Evolutionary conservation across 2,888 invertebrate species (phyloP).

Genomic region (Hypselothyrea guttata): DNA sequence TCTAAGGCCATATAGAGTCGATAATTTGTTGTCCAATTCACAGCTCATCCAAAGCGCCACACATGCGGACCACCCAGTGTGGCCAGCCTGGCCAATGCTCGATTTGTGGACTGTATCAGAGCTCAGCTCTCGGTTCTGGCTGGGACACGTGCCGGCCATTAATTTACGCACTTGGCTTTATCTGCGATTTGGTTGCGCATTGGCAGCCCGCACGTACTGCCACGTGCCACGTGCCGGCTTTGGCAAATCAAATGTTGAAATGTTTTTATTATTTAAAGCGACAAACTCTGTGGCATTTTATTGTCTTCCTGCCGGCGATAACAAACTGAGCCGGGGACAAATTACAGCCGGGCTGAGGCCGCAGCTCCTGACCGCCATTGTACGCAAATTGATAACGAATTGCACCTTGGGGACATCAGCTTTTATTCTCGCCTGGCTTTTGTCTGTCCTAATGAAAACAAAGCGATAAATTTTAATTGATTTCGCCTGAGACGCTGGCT

Average conservation of each 20-base stretch:
- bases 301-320: conserved; percentile 62
- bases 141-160: conserved; percentile 79
- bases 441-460: conserved; percentile 62
- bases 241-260: conserved; percentile 79
- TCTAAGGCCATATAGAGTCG: conserved; percentile 32
- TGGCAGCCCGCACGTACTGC: conserved; percentile 49
- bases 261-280: conserved; percentile 78
- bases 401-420: conserved; percentile 67
- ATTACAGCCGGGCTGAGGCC: conserved; percentile 68
- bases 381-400: conserved; percentile 73
- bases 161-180: conserved; percentile 78
- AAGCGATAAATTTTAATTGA: conserved; percentile 76
- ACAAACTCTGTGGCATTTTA: conserved; percentile 68
- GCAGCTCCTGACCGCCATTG: conserved; percentile 75
- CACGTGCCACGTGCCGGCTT: conserved; percentile 66
- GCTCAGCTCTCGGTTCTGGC: conserved; percentile 21
- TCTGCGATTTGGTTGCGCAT: conserved; percentile 68
- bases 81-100: conserved; percentile 38
- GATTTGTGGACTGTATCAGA: conserved; percentile 12
- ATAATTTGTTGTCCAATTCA: conserved; percentile 66
- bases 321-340: conserved; percentile 63
- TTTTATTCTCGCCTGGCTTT: conserved; percentile 11
- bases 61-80: conserved; percentile 63
- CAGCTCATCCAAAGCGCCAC: conserved; percentile 22
- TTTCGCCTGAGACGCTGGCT: conserved; percentile 58